Evolutionary conservation across 2,113 vertebrate genomes (phyloP).

Genomic region (Corydoras sp.): DNA sequence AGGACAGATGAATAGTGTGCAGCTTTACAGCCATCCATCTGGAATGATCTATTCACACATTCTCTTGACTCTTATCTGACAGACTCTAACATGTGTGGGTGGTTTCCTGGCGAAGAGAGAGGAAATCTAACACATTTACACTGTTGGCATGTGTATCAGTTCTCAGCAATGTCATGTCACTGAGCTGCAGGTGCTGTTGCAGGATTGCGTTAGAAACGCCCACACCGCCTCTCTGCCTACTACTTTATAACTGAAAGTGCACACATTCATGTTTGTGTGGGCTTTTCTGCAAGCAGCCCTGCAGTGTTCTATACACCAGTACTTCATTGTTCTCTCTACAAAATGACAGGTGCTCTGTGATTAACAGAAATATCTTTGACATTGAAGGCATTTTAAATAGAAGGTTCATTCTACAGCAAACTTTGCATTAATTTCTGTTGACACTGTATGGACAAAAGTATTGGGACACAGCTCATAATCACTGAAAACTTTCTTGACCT

Average conservation of each 20-base stretch:
- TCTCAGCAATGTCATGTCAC: conserved; percentile 28
- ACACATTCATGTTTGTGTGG: conserved; percentile 23
- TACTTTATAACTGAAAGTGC: conserved; percentile 34
- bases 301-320: background rate
- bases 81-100: conserved; percentile 30
- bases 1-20: conserved; percentile 2
- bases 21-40: conserved; percentile 36
- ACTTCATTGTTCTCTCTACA: too few relatives aligned
- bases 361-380: too few relatives aligned
- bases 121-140: conserved; percentile 34
- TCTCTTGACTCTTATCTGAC: conserved; percentile 40
- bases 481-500: too few relatives aligned
- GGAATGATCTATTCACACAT: conserved; percentile 41
- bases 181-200: conserved; percentile 34
- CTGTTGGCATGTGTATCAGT: conserved; percentile 25
- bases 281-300: conserved; percentile 16
- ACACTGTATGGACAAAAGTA: too few relatives aligned
- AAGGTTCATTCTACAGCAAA: too few relatives aligned
- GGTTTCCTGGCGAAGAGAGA: conserved; percentile 29
- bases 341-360: too few relatives aligned
- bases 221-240: conserved; percentile 32
- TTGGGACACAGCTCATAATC: too few relatives aligned
- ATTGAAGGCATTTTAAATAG: too few relatives aligned
- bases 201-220: conserved; percentile 37
- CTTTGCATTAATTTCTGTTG: too few relatives aligned